Evolutionary conservation across 2,888 invertebrate genomes (phyloP).

Genomic region (Rhagonycha fulva): DNA sequence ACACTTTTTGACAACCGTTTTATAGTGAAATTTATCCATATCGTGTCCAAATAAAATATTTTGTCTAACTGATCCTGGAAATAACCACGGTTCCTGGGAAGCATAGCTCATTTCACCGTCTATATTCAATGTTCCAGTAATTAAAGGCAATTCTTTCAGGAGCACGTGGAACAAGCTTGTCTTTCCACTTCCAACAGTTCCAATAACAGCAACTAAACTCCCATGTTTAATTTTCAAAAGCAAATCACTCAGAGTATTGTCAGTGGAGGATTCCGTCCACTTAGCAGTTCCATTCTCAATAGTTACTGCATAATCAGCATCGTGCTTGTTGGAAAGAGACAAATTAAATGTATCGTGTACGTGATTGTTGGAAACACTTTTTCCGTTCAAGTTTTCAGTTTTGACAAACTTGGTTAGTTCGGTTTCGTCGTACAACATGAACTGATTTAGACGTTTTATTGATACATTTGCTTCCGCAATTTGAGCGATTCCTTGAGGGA

Average conservation of each 20-base stretch:
- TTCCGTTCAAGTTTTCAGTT: constrained; percentile 40
- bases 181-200: constrained; percentile 74
- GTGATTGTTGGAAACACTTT: not conserved
- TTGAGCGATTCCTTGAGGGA: constrained; percentile 69
- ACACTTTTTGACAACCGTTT: constrained; percentile 67
- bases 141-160: constrained; percentile 71
- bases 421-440: constrained; percentile 64
- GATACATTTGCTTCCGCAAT: constrained; percentile 67
- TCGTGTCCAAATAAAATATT: constrained; percentile 82
- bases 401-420: constrained; percentile 40
- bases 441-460: constrained; percentile 60
- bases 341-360: constrained; percentile 33
- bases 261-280: constrained; percentile 57
- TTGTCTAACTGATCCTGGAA: constrained; percentile 68
- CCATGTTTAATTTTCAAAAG: constrained; percentile 53
- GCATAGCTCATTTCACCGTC: constrained; percentile 74
- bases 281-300: constrained; percentile 58
- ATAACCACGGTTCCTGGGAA: constrained; percentile 84
- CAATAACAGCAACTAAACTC: constrained; percentile 65
- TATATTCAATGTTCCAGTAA: constrained; percentile 62
- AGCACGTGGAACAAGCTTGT: constrained; percentile 66
- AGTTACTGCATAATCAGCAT: constrained; percentile 42
- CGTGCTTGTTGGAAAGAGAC: constrained; percentile 15
- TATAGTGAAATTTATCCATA: constrained; percentile 68
- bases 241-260: constrained; percentile 57